phyloP scores from a whole-genome alignment of 2,888 invertebrate genomes.

The Cheilosia scutellata region DNA sequence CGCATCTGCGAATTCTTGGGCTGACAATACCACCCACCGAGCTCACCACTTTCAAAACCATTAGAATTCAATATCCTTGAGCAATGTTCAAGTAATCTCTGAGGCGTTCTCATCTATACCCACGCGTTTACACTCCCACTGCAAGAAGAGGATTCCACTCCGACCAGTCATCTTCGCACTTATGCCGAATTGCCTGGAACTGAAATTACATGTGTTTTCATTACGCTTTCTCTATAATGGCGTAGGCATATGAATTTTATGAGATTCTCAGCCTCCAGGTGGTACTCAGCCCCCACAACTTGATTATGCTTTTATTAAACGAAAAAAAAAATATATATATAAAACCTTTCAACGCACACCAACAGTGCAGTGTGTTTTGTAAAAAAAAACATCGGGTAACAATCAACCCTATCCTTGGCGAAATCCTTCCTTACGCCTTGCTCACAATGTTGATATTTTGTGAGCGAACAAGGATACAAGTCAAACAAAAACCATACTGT shows the following conservation, averaged over 20 bases:
- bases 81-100: too few species aligned
- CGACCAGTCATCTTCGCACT: slow-evolving; percentile 4
- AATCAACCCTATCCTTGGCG: neutral
- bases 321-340: slow-evolving; percentile 20
- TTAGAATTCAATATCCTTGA: neutral
- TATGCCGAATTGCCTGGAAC: slow-evolving; percentile 16
- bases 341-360: slow-evolving; percentile 7
- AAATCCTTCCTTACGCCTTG: neutral
- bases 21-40: too few species aligned
- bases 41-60: too few species aligned
- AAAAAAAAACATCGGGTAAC: neutral
- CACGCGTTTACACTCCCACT: too few species aligned
- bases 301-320: slow-evolving; percentile 44
- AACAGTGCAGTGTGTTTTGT: neutral
- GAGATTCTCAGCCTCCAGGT: slow-evolving; percentile 5
- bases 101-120: too few species aligned
- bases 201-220: slow-evolving; percentile 35
- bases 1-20: too few species aligned
- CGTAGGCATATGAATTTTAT: slow-evolving; percentile 21
- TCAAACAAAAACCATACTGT: slow-evolving; percentile 1
- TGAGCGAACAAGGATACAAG: neutral
- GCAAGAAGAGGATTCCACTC: neutral
- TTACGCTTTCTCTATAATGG: slow-evolving; percentile 1
- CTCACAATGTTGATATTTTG: neutral
- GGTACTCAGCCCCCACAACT: slow-evolving; percentile 32